Base-by-base conservation (phyloP, 2,797 vertebrate species). In the Carapus acus region DNA sequence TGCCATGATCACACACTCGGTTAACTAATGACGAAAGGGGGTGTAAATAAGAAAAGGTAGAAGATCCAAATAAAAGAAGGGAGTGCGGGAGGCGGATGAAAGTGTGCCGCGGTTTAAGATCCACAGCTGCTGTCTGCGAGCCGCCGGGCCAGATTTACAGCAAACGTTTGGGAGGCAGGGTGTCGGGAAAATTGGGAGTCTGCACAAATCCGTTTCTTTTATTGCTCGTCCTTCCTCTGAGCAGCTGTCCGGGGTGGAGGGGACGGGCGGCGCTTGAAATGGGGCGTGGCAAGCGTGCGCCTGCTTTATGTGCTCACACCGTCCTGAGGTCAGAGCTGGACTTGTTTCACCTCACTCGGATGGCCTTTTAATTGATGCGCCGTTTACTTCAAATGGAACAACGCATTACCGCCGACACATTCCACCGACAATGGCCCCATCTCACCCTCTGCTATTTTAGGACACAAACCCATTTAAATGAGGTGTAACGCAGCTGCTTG, bases 141-240 rank as follows among this genome's bases (percentile, higher is more conserved):
- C 39, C 27, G 52, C n/a, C n/a, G 11, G 29, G 16, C 8, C 3
- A 58, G 56, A 78, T 76, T 77, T 64, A 76, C 20, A 1, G 46
- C 43, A 37, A 54, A 47, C 49, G 40, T 67, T 75, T 62, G 55
- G 48, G 36, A 47, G 6, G 41, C 58, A 69, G 52, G 45, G 53
- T n/a, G 1, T 52, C 22, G 13, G 45, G 52, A 65, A 65, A 74
- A 27, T 48, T 31, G 41, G 60, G 36, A 40, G 66, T 73, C 47
- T 43, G 13, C 13, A 53, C 52, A 44, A 61, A 80, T 65, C 59
- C 43, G 48, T 76, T 73, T 58, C 7, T 65, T 76, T 73, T 71
- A 79, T 56, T 71, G 67, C 60, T 49, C 22, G 6, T 71, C 57
- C n/a, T 43, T 70, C 65, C 68, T 65, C 42, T 51, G 1, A 49